Evolutionary conservation across 2,888 invertebrate genomes (phyloP).

Genomic region (Dione juno): DNA sequence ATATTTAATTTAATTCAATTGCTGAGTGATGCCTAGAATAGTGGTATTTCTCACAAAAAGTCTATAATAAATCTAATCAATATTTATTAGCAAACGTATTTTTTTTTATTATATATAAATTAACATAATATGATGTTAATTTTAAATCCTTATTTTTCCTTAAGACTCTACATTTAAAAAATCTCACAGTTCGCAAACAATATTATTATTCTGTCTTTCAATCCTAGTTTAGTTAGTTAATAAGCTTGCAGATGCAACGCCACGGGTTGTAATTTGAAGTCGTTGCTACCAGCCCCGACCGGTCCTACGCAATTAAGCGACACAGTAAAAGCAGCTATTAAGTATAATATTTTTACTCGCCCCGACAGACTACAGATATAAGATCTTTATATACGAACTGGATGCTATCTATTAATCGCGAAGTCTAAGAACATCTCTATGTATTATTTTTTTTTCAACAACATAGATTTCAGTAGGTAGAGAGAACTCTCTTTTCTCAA

Average conservation of each 20-base stretch:
- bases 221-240: slow-evolving; percentile 45
- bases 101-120: too few relatives aligned
- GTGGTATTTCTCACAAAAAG: too few relatives aligned
- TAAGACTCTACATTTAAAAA: background rate
- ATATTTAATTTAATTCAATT: too few relatives aligned
- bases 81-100: too few relatives aligned
- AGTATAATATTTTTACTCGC: slow-evolving; percentile 56
- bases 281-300: slow-evolving; percentile 67
- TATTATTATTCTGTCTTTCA: slow-evolving; percentile 29
- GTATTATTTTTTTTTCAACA: background rate
- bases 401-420: slow-evolving; percentile 37
- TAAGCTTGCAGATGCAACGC: slow-evolving; percentile 68
- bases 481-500: too few relatives aligned
- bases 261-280: slow-evolving; percentile 74
- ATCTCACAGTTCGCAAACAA: slow-evolving; percentile 11
- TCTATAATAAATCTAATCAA: too few relatives aligned
- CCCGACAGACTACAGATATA: slow-evolving; percentile 44
- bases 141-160: background rate
- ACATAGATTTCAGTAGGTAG: background rate
- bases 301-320: slow-evolving; percentile 73
- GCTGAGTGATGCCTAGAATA: too few relatives aligned
- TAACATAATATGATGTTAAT: too few relatives aligned
- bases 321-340: slow-evolving; percentile 68
- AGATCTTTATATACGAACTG: slow-evolving; percentile 44
- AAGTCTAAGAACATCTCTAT: slow-evolving; percentile 30